These are phyloP conservation scores for Apoda limacodes DNA, from an alignment of 2,888 invertebrate genomes.

Conservation along the genomic window DNA sequence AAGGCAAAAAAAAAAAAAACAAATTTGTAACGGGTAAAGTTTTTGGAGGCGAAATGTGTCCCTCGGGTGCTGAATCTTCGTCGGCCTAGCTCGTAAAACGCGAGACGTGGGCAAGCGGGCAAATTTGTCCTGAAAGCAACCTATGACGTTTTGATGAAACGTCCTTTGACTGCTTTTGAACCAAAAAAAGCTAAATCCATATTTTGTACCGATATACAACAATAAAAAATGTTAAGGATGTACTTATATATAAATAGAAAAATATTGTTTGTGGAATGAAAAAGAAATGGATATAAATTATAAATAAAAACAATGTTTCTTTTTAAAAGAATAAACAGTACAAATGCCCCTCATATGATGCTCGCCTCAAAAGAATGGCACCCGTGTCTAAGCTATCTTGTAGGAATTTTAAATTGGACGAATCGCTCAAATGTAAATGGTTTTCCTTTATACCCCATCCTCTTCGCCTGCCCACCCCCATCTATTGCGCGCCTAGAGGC, in stretches of 20 bases:
- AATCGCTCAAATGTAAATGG: constrained; percentile 73
- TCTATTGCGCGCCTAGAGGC: constrained; percentile 69
- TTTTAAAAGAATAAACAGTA: constrained; percentile 30
- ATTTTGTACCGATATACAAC: too few species aligned
- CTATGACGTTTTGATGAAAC: constrained; percentile 70
- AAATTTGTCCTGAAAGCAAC: constrained; percentile 68
- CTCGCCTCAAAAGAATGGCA: constrained; percentile 66
- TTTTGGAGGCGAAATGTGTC: constrained; percentile 69
- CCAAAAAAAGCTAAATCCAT: constrained; percentile 15
- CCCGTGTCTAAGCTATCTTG: constrained; percentile 69
- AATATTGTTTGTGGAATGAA: too few species aligned
- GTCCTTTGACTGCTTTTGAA: constrained; percentile 50
- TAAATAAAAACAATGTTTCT: constrained; percentile 21
- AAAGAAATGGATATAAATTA: too few species aligned
- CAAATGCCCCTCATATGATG: constrained; percentile 54
- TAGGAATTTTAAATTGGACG: constrained; percentile 73
- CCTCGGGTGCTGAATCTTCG: constrained; percentile 70
- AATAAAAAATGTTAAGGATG: constrained; percentile 7
- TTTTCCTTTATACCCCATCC: constrained; percentile 71
- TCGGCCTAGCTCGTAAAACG: constrained; percentile 67
- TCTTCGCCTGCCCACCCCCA: constrained; percentile 62
- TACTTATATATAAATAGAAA: constrained; percentile 21
- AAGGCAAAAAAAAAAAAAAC: constrained; percentile 66
- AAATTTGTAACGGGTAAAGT: constrained; percentile 70
- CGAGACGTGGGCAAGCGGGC: constrained; percentile 67